A percentile compares a stretch with the other conserved stretches of the same genome.
These are phyloP conservation scores for Hippoglossus stenolepis DNA, from an alignment of 2,113 vertebrate species.

Conservation along the genomic window DNA sequence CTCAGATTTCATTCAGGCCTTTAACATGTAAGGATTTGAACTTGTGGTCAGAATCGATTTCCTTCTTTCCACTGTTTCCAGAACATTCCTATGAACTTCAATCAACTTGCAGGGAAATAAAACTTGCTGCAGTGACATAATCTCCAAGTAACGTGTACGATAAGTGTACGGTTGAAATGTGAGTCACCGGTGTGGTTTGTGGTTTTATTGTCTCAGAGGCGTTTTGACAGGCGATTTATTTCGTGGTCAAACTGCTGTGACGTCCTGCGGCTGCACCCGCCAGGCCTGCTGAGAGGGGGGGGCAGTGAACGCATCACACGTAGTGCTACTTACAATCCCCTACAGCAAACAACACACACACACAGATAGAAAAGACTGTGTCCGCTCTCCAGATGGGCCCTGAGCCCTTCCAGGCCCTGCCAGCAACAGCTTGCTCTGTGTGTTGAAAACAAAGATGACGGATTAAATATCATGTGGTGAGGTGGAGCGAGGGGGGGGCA, in stretches of 20 bases:
- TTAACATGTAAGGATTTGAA: not conserved
- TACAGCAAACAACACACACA: conserved; percentile 28
- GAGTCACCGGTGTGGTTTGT: not conserved
- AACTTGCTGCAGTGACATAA: not conserved
- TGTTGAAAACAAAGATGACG: conserved; percentile 93
- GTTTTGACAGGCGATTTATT: conserved; percentile 38
- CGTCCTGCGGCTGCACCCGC: conserved; percentile 24
- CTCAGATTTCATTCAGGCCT: not conserved
- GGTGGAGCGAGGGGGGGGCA: conserved; percentile 73
- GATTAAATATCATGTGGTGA: conserved; percentile 91
- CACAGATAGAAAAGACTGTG: conserved; percentile 10
- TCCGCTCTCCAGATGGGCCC: conserved; percentile 91
- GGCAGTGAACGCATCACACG: conserved; percentile 17
- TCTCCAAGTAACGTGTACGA: not conserved
- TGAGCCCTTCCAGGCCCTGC: conserved; percentile 81
- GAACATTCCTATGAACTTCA: too few species aligned
- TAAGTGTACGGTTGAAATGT: not conserved
- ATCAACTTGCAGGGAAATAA: not conserved
- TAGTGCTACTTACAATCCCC: conserved; percentile 9
- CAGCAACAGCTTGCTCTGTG: conserved; percentile 91
- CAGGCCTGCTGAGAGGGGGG: conserved; percentile 32
- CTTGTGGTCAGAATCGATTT: not conserved
- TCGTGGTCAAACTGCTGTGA: not conserved
- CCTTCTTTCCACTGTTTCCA: too few species aligned
- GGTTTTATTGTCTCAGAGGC: not conserved